Evolutionary conservation across 2,113 vertebrate species (phyloP), one percentile per base, ranked within the genome.

Genomic region (Orientallactaga bullata): DNA sequence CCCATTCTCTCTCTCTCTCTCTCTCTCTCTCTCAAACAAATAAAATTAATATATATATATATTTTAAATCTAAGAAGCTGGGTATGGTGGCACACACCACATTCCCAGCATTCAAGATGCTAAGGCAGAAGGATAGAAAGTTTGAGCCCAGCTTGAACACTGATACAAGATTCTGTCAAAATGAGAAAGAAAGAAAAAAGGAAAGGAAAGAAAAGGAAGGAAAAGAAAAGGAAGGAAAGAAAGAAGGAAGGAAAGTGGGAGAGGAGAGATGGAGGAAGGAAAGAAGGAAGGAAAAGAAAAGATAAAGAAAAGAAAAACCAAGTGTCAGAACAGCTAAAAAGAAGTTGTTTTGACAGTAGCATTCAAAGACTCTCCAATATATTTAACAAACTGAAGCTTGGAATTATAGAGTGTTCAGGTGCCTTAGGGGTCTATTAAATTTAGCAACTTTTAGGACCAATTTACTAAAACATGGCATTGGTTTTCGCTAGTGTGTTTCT

Each of bases 401-500:
- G 30, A 79, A 79, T 82, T 58, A 61, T 1, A 85, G 71, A 60
- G 63, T 13, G 7, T 80, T 72, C 7, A 20, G 32, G 7, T 12
- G 21, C 10, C 21, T 37, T 1, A 20, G 20, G 12, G 76, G 66
- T 42, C 51, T 74, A 63, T 4, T 74, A 51, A 78, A 51, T 79
- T 77, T 65, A 39, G 2, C 35, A 87, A 76, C 60, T 79, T 82
- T 86, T 2, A 65, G 61, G 51, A 69, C 47, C 66, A 83, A 68
- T 61, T 93, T 85, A 30, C 23, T 37, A 68, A 91, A 71, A 47
- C 4, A 63, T 58, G 58, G n/a, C 39, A 26, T 35, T 82, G 42
- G 28, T 80, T 89, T 88, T 84, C 68, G 84, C 28, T 69, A 28
- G 39, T 58, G 1, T 39, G 37, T 83, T 92, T 87, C 88, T 90